Evolutionary conservation across 2,113 vertebrate species (phyloP).

Genomic region (Rhea americana): DNA sequence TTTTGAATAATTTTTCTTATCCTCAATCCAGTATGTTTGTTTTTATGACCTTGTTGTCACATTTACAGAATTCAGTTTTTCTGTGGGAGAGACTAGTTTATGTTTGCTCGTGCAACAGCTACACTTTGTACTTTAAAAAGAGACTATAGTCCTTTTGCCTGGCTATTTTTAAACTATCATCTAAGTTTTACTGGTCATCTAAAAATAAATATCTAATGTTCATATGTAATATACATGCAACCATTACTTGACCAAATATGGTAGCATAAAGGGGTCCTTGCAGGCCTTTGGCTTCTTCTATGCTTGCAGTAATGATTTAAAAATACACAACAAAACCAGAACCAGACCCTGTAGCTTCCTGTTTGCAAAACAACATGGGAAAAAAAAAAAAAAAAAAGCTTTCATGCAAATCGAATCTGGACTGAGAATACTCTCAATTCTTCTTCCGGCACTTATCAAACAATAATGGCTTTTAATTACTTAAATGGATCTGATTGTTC

Average conservation of each 20-base stretch:
- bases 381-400: background rate
- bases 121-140: slow-evolving; percentile 10
- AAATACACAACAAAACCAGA: slow-evolving; percentile 5
- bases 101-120: slow-evolving; percentile 28
- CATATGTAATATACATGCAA: background rate
- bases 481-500: background rate
- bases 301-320: background rate
- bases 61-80: slow-evolving; percentile 9
- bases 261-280: background rate
- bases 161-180: slow-evolving; percentile 46
- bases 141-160: background rate
- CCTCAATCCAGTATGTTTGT: background rate
- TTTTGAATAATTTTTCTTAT: background rate
- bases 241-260: slow-evolving; percentile 28
- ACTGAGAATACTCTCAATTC: background rate
- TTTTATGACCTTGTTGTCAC: slow-evolving; percentile 14
- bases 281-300: background rate
- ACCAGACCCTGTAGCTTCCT: slow-evolving; percentile 13
- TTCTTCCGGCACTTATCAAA: background rate
- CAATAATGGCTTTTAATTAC: background rate
- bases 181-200: slow-evolving; percentile 11
- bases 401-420: background rate
- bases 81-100: background rate
- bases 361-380: slow-evolving; percentile 18
- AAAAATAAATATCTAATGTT: slow-evolving; percentile 49